Evolutionary conservation across 2,113 vertebrate genomes (phyloP).

Genomic region (Trochalopteron elliotii): DNA sequence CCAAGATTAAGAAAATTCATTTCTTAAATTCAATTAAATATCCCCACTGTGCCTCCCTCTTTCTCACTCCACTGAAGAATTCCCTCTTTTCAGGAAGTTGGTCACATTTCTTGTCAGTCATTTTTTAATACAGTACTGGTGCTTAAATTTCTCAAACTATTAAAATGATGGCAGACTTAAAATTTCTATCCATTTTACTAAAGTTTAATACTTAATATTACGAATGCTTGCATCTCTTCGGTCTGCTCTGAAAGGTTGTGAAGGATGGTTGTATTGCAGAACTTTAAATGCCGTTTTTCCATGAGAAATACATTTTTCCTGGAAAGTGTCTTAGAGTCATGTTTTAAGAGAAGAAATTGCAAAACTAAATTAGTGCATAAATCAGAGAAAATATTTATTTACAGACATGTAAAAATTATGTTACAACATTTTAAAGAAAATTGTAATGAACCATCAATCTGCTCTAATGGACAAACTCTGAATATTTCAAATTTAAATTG

Average conservation of each 20-base stretch:
- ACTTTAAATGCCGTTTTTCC: not conserved
- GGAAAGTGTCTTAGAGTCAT: not conserved
- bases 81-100: not conserved
- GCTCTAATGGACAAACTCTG: constrained; percentile 1
- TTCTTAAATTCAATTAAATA: not conserved
- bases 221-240: not conserved
- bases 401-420: constrained; percentile 77
- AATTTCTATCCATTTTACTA: not conserved
- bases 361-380: constrained; percentile 55
- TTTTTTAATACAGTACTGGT: not conserved
- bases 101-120: not conserved
- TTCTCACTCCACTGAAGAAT: not conserved
- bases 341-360: not conserved
- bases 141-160: not conserved
- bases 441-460: constrained; percentile 25
- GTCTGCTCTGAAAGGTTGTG: not conserved
- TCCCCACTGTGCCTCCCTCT: not conserved
- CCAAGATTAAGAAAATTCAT: not conserved
- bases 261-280: not conserved
- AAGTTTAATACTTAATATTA: not conserved
- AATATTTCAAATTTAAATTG: not conserved
- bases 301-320: not conserved
- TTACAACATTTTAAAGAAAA: constrained; percentile 71
- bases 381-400: constrained; percentile 78
- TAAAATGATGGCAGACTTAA: not conserved